Percentiles rank a stretch among this genome's conserved stretches.
phyloP scores from a whole-genome alignment of 2,888 invertebrate species.

The Diaphora mendica region DNA sequence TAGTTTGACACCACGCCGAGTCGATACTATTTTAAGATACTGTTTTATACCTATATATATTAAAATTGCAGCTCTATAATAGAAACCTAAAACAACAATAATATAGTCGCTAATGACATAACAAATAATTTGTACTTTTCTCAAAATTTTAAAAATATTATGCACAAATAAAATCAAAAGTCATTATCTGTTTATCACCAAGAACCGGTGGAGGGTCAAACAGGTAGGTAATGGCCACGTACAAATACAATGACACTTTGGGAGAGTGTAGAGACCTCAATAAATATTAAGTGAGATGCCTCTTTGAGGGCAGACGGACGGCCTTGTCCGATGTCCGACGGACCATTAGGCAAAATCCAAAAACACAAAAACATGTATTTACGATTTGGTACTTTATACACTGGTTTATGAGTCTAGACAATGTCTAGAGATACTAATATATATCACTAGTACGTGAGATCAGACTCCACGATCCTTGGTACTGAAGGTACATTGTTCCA shows the following conservation, averaged over 20 bases:
- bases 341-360: not conserved
- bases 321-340: not conserved
- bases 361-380: not conserved
- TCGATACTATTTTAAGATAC: constrained; percentile 50
- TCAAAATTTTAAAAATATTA: not conserved
- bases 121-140: not conserved
- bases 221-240: not conserved
- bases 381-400: not conserved
- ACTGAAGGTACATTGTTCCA: not conserved
- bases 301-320: not conserved
- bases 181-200: not conserved
- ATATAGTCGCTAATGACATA: not conserved
- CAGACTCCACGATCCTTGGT: not conserved
- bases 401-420: not conserved
- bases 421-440: not conserved
- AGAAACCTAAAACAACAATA: too few species aligned
- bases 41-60: too few species aligned
- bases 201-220: not conserved
- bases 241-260: not conserved
- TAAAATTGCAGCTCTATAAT: too few species aligned
- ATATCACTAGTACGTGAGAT: not conserved
- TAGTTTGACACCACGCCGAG: constrained; percentile 38
- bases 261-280: not conserved
- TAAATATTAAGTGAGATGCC: not conserved
- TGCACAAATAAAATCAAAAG: not conserved